Evolutionary conservation across 2,797 vertebrate genomes (phyloP).

Genomic region (Tenualosa ilisha): DNA sequence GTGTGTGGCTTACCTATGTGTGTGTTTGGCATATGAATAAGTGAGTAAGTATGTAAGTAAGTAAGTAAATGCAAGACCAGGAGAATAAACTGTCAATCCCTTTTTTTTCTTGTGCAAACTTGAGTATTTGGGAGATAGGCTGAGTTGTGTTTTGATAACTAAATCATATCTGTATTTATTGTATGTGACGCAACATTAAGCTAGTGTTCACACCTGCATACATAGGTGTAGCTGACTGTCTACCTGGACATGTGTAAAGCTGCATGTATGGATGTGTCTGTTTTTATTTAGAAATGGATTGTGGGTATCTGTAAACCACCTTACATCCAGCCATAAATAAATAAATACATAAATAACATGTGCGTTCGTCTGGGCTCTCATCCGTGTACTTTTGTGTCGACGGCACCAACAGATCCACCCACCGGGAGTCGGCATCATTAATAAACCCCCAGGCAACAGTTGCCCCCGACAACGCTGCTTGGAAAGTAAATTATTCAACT

Average conservation of each 20-base stretch:
- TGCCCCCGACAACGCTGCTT: background rate
- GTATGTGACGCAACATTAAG: no score
- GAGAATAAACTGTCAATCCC: no score
- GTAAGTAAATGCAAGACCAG: no score
- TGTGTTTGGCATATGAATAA: background rate
- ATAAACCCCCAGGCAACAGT: conserved; percentile 10
- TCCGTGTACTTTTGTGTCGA: background rate
- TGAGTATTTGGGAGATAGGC: no score
- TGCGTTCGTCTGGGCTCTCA: background rate
- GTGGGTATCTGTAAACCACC: background rate
- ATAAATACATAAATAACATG: background rate
- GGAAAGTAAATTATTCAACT: conserved; percentile 19
- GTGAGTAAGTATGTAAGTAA: no score
- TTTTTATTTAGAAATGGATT: background rate
- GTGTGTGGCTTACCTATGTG: background rate
- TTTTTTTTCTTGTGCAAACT: no score
- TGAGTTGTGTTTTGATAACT: no score
- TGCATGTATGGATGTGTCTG: background rate
- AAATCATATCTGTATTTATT: no score
- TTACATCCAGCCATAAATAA: background rate
- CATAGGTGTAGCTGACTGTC: background rate
- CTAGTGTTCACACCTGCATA: no score
- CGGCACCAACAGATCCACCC: background rate
- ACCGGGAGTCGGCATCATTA: background rate
- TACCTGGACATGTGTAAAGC: background rate